Evolutionary conservation across 2,797 vertebrate genomes (phyloP).

Genomic region (Rhincodon typus): DNA sequence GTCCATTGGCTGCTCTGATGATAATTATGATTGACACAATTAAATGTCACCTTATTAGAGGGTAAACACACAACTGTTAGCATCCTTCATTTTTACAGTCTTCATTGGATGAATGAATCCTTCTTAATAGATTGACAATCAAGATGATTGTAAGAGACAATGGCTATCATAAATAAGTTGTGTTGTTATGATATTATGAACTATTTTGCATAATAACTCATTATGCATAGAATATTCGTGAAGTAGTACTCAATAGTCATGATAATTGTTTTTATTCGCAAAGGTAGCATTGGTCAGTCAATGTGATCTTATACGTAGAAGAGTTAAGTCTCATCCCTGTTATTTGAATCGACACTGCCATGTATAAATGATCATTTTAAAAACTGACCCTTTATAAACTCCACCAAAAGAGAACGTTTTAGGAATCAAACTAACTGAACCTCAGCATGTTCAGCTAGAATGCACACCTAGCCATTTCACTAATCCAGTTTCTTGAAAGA

Average conservation of each 20-base stretch:
- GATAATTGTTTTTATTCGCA: neutral
- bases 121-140: constrained; percentile 26
- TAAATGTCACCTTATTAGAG: constrained; percentile 36
- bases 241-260: neutral
- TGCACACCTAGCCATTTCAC: neutral
- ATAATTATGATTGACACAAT: constrained; percentile 19
- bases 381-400: neutral
- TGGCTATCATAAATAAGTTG: constrained; percentile 9
- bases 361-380: neutral
- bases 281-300: neutral
- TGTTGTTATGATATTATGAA: neutral
- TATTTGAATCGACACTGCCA: neutral
- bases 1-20: constrained; percentile 20
- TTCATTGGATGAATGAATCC: constrained; percentile 27
- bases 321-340: neutral
- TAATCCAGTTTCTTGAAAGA: neutral
- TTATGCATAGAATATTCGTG: neutral
- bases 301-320: neutral
- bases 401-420: neutral
- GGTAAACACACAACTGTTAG: constrained; percentile 30
- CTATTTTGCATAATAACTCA: constrained; percentile 20
- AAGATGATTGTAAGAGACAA: constrained; percentile 16
- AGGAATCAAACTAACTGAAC: neutral
- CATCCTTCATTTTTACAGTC: constrained; percentile 18
- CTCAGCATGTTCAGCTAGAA: neutral